Evolutionary conservation across 1,140 invertebrate genomes (phyloP), one percentile per base, ranked within the genome.

Genomic region (Piezodorus guildinii): DNA sequence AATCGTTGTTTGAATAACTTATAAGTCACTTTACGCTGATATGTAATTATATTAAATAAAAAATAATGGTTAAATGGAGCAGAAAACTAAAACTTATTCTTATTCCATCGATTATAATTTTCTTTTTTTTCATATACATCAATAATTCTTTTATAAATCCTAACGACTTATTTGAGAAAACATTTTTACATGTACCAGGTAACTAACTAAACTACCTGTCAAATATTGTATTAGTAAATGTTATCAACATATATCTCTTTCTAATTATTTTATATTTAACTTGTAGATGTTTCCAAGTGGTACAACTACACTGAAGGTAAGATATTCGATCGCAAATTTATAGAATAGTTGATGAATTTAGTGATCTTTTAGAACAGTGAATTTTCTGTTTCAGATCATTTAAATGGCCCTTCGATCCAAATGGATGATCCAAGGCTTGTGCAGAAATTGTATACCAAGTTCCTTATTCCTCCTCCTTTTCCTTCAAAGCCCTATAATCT

Each of bases 391-490:
- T 19, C 4, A 66, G 65, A 66, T 66, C 16, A 39, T 19, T 39
- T 66, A 34, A 66, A 66, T 62, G 65, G 65, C 8, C 62, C 62
- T 19, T n/a, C 9, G 2, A 45, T 72, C 10, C 17, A 43, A 14
- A 64, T 66, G 63, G 62, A 65, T 60, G 71, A 73, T 60, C 67
- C 68, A 23, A 68, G 52, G 45, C 19, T 73, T 21, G 54, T 73
- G 9, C 21, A 60, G 25, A 68, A 69, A 64, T 62, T 73, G 14
- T 27, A 59, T 52, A 56, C 59, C 21, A 65, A 68, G 25, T 74
- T 70, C 51, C 62, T 74, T n/a, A 61, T 71, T 14, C 52, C 71
- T 14, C 64, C 73, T 44, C 65, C 72, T n/a, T 51, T 62, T 5
- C 43, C 49, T 12, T 3, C 27, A 5, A 25, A 65, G 25, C 15